Conservation (phyloP, 2,888 invertebrate genomes). For the Epiperipatus broadwayi region DNA sequence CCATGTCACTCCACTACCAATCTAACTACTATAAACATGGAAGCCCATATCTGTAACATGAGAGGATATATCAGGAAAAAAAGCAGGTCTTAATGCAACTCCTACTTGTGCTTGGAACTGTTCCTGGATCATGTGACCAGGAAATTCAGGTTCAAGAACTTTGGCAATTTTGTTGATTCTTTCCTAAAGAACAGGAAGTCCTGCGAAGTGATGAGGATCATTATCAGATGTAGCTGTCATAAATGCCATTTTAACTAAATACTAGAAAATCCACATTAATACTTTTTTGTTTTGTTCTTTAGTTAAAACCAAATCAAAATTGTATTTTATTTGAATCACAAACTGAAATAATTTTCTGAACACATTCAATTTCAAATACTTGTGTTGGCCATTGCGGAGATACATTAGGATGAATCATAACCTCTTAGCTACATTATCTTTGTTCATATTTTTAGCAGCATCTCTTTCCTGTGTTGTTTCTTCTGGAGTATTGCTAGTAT, state of each 20-base stretch:
- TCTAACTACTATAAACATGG: too few species aligned
- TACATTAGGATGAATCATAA: slow-evolving; percentile 41
- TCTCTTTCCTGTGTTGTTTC: slow-evolving; percentile 18
- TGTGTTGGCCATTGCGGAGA: slow-evolving; percentile 77
- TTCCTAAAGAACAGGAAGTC: slow-evolving; percentile 63
- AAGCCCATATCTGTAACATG: slow-evolving; percentile 37
- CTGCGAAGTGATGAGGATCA: slow-evolving; percentile 72
- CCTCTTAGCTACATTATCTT: slow-evolving; percentile 63
- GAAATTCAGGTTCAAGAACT: slow-evolving; percentile 35
- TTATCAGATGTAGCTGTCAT: slow-evolving; percentile 96
- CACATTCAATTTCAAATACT: slow-evolving; percentile 81
- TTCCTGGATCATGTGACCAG: slow-evolving; percentile 35
- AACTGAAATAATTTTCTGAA: slow-evolving; percentile 65
- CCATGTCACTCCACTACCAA: too few species aligned
- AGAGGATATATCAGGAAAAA: slow-evolving; percentile 33
- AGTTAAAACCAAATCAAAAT: slow-evolving; percentile 72
- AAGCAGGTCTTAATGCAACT: slow-evolving; percentile 35
- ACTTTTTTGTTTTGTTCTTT: slow-evolving; percentile 55
- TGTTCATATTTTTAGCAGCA: slow-evolving; percentile 29
- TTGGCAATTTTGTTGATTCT: slow-evolving; percentile 32
- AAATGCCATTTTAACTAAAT: slow-evolving; percentile 90
- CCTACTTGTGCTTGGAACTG: slow-evolving; percentile 36
- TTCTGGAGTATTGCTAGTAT: neutral
- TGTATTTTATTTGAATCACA: slow-evolving; percentile 51
- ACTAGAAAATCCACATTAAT: too few species aligned